Conservation (phyloP, 2,113 vertebrate species). For the Stictonetta naevosa region DNA sequence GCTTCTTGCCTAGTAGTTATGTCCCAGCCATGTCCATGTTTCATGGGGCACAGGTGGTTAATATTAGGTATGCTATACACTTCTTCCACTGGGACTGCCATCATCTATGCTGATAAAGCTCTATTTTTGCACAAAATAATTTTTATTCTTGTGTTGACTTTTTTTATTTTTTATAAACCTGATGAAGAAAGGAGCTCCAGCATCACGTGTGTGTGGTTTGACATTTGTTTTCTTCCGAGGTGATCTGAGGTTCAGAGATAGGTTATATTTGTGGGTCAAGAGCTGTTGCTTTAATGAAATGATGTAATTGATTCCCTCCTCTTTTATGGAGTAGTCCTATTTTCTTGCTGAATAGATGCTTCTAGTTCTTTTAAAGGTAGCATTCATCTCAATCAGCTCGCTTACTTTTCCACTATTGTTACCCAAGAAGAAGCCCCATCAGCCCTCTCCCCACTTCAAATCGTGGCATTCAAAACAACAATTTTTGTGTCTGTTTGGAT, state of each 20-base stretch:
- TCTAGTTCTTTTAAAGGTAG: constrained; percentile 55
- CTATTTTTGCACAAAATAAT: constrained; percentile 16
- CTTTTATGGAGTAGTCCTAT: constrained; percentile 39
- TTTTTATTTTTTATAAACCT: background rate
- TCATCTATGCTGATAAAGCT: constrained; percentile 16
- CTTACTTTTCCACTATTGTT: constrained; percentile 17
- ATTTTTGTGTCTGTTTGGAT: background rate
- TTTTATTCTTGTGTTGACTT: background rate
- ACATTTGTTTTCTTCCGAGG: constrained; percentile 14
- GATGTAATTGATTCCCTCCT: constrained; percentile 20
- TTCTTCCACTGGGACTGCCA: background rate
- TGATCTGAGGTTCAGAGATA: constrained; percentile 40
- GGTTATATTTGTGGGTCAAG: constrained; percentile 36
- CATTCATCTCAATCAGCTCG: constrained; percentile 21
- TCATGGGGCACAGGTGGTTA: background rate
- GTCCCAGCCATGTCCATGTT: background rate
- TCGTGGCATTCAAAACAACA: background rate
- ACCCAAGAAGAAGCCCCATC: background rate
- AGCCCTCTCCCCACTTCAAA: background rate
- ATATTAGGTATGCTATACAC: background rate
- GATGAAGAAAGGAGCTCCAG: constrained; percentile 33
- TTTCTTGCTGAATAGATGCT: constrained; percentile 1
- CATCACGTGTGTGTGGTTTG: background rate
- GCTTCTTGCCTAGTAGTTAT: background rate
- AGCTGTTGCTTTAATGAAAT: constrained; percentile 42